A percentile compares a stretch with the other conserved stretches of the same genome.
Evolutionary conservation across 1,140 invertebrate genomes (phyloP).

Genomic region (Choristoneura fumiferana): DNA sequence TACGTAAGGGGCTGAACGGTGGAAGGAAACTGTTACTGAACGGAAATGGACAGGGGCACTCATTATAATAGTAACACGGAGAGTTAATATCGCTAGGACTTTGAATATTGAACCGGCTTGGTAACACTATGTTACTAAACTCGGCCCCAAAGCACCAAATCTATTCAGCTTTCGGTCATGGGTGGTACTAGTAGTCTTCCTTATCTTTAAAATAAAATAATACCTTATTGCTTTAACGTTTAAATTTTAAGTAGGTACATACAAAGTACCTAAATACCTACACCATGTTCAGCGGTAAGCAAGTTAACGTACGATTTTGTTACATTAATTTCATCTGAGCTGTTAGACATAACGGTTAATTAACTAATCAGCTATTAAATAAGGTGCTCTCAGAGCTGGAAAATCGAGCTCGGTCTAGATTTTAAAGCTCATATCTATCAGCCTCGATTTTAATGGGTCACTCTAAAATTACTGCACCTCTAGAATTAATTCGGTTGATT

Average conservation of each 20-base stretch:
- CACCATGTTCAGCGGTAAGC: no score
- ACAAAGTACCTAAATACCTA: no score
- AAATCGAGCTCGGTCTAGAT: constrained; percentile 12
- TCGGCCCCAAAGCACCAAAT: no score
- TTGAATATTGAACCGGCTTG: no score
- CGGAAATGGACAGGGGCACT: constrained; percentile 58
- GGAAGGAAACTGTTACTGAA: constrained; percentile 67
- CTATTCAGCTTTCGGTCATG: no score
- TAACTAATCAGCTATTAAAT: constrained; percentile 17
- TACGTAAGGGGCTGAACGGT: constrained; percentile 40
- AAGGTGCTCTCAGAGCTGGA: constrained; percentile 13
- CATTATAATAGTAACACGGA: constrained; percentile 8
- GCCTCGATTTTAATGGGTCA: background rate
- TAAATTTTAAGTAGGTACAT: no score
- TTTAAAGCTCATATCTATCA: constrained; percentile 1
- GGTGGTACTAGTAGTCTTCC: no score
- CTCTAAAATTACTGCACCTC: constrained; percentile 7
- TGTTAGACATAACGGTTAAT: constrained; percentile 8
- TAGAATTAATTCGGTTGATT: background rate
- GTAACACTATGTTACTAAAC: no score
- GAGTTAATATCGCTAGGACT: background rate
- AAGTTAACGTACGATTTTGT: no score
- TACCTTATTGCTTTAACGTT: no score
- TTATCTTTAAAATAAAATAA: no score
- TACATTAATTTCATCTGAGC: background rate